A percentile compares a stretch with the other conserved stretches of the same genome.
Conservation (phyloP, 2,797 vertebrate species). For the Parauchenoglanis punctatus region DNA sequence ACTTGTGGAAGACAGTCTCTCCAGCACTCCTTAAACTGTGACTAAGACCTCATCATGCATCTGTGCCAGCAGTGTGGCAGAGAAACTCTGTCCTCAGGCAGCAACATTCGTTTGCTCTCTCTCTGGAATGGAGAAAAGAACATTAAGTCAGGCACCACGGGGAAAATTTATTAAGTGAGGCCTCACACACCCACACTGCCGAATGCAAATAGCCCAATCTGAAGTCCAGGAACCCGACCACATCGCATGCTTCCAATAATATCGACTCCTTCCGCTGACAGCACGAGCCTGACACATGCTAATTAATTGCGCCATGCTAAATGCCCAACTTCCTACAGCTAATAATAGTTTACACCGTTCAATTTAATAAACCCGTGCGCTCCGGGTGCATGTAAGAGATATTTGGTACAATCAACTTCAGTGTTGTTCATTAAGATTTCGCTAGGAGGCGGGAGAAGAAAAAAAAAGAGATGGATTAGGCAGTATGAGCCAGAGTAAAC, state of each 20-base stretch:
- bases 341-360: conserved; percentile 44
- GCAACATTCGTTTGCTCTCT: conserved; percentile 23
- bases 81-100: conserved; percentile 49
- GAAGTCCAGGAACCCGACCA: conserved; percentile 10
- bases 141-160: conserved; percentile 43
- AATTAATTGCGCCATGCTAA: conserved; percentile 41
- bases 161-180: conserved; percentile 39
- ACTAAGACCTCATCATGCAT: conserved; percentile 49
- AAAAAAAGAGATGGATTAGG: conserved; percentile 26
- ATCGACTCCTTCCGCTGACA: conserved; percentile 4
- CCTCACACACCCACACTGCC: conserved; percentile 29
- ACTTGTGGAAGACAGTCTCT: conserved; percentile 22
- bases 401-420: conserved; percentile 38
- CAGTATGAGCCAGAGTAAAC: conserved; percentile 26
- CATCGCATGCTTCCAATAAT: conserved; percentile 16
- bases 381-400: conserved; percentile 26
- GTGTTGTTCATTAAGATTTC: conserved; percentile 43
- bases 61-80: conserved; percentile 44
- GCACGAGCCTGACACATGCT: conserved; percentile 30
- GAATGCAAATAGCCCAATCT: conserved; percentile 43
- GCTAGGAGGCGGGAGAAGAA: background rate
- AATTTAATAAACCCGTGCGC: conserved; percentile 38
- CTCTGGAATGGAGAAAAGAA: conserved; percentile 25
- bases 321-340: conserved; percentile 32
- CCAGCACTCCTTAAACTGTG: conserved; percentile 48